A percentile compares a stretch with the other conserved stretches of the same genome.
Evolutionary conservation across 2,888 invertebrate genomes (phyloP).

Genomic region (Spilosoma lubricipeda): DNA sequence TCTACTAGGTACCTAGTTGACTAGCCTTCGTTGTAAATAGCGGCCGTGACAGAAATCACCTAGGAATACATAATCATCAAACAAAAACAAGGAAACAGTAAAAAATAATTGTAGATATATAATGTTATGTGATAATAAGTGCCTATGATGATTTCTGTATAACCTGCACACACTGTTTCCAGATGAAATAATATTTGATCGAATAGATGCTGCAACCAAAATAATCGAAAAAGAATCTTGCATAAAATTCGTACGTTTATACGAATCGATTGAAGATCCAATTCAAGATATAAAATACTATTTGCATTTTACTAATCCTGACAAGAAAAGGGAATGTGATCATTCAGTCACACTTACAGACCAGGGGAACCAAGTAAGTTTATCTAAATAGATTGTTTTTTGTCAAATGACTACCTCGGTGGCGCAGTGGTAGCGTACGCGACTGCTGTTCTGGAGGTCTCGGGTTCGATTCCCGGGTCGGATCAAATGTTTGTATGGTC

Average conservation of each 20-base stretch:
- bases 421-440: too few relatives aligned
- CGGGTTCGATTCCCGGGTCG: too few relatives aligned
- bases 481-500: too few relatives aligned
- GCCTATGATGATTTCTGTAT: neutral
- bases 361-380: constrained; percentile 63
- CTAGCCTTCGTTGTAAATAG: too few relatives aligned
- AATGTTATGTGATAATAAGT: neutral
- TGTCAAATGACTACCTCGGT: too few relatives aligned
- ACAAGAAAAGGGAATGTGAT: constrained; percentile 58
- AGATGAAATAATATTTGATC: constrained; percentile 57
- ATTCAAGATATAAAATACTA: too few relatives aligned
- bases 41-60: too few relatives aligned
- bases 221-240: constrained; percentile 64
- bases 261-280: too few relatives aligned
- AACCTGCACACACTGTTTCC: constrained; percentile 11
- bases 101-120: neutral
- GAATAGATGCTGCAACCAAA: constrained; percentile 58
- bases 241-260: constrained; percentile 61
- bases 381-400: neutral
- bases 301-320: constrained; percentile 67
- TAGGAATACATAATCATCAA: too few relatives aligned
- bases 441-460: too few relatives aligned
- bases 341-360: constrained; percentile 52
- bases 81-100: neutral
- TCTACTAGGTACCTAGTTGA: too few relatives aligned